phyloP scores from a whole-genome alignment of 2,888 invertebrate species.

The Drosophila mayaguana region DNA sequence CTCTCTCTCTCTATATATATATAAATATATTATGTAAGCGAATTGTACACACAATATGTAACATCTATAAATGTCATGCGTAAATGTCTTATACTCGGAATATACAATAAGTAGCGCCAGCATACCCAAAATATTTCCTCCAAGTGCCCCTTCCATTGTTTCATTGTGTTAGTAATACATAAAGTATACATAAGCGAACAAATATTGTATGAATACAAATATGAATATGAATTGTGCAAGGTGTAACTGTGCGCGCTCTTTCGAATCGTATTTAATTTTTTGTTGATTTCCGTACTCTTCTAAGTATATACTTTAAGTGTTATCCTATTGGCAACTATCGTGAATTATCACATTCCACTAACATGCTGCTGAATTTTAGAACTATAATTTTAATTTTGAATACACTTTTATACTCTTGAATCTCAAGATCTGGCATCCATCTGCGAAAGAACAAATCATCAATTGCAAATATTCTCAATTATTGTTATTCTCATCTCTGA shows the following conservation, averaged over 20 bases:
- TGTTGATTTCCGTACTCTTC: slow-evolving; percentile 29
- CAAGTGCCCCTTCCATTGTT: slow-evolving; percentile 51
- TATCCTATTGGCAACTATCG: slow-evolving; percentile 40
- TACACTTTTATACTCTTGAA: not conserved
- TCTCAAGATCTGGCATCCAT: not conserved
- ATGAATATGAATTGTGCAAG: slow-evolving; percentile 24
- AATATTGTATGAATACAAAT: slow-evolving; percentile 7
- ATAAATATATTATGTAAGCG: not conserved
- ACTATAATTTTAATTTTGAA: not conserved
- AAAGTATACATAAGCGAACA: slow-evolving; percentile 9
- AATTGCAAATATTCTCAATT: not conserved
- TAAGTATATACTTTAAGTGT: slow-evolving; percentile 58
- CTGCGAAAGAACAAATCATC: not conserved
- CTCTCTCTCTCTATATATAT: not conserved
- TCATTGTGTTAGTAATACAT: slow-evolving; percentile 30
- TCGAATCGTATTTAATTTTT: slow-evolving; percentile 3
- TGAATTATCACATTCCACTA: slow-evolving; percentile 54
- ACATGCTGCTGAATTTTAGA: slow-evolving; percentile 36
- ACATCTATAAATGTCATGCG: not conserved
- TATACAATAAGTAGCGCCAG: not conserved
- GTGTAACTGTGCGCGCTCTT: slow-evolving; percentile 31
- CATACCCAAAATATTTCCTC: slow-evolving; percentile 12
- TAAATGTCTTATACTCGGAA: slow-evolving; percentile 1
- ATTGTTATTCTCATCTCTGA: not conserved
- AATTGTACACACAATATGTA: slow-evolving; percentile 2